Base-by-base conservation (phyloP, 2,888 invertebrate species). In the Coelinius sp. region DNA sequence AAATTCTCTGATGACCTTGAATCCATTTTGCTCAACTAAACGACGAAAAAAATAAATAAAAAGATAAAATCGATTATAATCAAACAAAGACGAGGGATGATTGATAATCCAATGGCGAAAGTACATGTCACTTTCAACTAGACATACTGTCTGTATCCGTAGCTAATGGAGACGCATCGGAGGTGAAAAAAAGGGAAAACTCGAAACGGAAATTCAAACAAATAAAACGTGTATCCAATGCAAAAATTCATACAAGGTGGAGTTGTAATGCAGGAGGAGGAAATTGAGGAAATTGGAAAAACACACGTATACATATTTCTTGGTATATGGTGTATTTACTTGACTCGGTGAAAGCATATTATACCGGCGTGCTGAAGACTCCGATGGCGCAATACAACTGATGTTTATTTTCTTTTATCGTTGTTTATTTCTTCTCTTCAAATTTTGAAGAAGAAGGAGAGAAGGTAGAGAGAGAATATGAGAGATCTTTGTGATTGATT, bases 401-500 rank as follows among this genome's bases (percentile, higher is more conserved):
- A 68, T 46, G 46, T 25, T 41, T 66, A 31, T 35, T 53, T n/a
- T 14, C 12, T 53, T 53, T 31, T 14, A 35, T 53, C 25, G n/a
- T 10, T 52, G 24, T 49, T 49, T 20, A 49, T 49, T 25, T 0
- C 52, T n/a, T 8, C 4, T 49, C 49, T 20, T 12, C n/a, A 44
- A 44, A n/a, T 27, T 25, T 4, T 56, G 25, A 7, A 8, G 41
- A 41, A 35, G 24, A 1, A 6, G 44, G 10, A 31, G 31, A 27
- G 31, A 10, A n/a, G n/a, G n/a, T n/a, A 2, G 46, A 3, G 38
- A 31, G 31, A 35, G 46, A 56, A 12, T 46, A n/a, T 46, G 44
- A 12, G 35, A 76, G 71, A 70, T 70, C 73, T 70, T 52, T 46
- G 71, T 73, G 73, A 73, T 76, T 68, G 68, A 76, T 76, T 53